Percentiles rank a stretch among this genome's conserved stretches.
Conservation (phyloP, 2,888 invertebrate species). For the Zeuzera pyrina region DNA sequence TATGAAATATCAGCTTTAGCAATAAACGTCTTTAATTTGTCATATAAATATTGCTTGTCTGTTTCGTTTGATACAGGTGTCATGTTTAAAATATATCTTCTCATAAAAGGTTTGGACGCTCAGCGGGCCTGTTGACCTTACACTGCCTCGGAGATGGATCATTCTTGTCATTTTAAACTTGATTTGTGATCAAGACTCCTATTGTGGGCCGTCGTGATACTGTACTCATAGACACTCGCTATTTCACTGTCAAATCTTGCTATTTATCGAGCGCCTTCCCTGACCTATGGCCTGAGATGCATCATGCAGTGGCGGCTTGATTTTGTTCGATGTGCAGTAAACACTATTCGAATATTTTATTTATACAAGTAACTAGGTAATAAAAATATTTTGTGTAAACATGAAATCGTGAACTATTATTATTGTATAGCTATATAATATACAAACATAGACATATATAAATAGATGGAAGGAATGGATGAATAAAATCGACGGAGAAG, state of each 20-base stretch:
- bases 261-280: constrained; percentile 51
- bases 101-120: constrained; percentile 21
- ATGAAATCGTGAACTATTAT: too few species aligned
- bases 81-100: constrained; percentile 19
- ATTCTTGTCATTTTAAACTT: constrained; percentile 36
- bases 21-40: too few species aligned
- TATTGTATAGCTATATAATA: too few species aligned
- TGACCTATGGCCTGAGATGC: constrained; percentile 45
- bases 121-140: constrained; percentile 36
- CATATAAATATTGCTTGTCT: too few species aligned
- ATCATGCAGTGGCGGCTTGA: constrained; percentile 36
- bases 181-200: constrained; percentile 38
- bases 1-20: too few species aligned
- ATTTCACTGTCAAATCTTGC: constrained; percentile 61
- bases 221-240: constrained; percentile 35
- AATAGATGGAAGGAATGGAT: too few species aligned
- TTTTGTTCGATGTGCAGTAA: constrained; percentile 20
- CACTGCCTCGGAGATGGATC: constrained; percentile 45
- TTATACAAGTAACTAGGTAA: too few species aligned
- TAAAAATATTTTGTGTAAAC: too few species aligned
- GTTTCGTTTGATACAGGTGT: constrained; percentile 6
- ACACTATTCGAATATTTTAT: constrained; percentile 9
- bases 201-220: constrained; percentile 27
- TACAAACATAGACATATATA: too few species aligned
- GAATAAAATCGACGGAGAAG: too few species aligned